These are phyloP conservation scores for Heterodera schachtii DNA, from an alignment of 1,140 invertebrate species.

Conservation along the genomic window DNA sequence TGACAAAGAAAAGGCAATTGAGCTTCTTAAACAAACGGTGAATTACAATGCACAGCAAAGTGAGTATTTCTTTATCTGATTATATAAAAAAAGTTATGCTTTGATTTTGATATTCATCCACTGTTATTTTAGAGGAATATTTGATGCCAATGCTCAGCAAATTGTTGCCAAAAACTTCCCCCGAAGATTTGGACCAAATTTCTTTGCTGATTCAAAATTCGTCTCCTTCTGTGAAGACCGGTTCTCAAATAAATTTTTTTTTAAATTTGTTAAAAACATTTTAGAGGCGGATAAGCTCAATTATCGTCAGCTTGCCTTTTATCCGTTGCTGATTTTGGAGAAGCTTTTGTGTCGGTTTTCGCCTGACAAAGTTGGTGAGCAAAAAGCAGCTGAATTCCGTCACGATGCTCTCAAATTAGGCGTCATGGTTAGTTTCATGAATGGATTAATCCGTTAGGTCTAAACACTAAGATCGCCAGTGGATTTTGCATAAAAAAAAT, in stretches of 20 bases:
- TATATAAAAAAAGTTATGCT: no score
- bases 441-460: no score
- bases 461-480: no score
- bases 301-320: slow-evolving; percentile 31
- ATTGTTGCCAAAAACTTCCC: slow-evolving; percentile 15
- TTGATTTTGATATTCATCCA: slow-evolving; percentile 2
- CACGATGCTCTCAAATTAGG: slow-evolving; percentile 30
- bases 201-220: background rate
- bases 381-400: slow-evolving; percentile 1
- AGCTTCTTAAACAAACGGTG: slow-evolving; percentile 33
- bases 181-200: background rate
- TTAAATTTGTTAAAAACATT: background rate
- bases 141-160: slow-evolving; percentile 17
- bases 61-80: background rate
- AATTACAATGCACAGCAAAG: slow-evolving; percentile 27
- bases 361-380: background rate
- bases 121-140: slow-evolving; percentile 21
- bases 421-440: slow-evolving; percentile 12
- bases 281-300: slow-evolving; percentile 9
- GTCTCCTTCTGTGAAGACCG: background rate
- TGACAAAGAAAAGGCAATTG: slow-evolving; percentile 24
- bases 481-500: no score
- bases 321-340: slow-evolving; percentile 24
- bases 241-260: background rate
- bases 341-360: slow-evolving; percentile 26